phyloP scores from a whole-genome alignment of 2,797 vertebrate genomes.

The Presbytis comata region DNA sequence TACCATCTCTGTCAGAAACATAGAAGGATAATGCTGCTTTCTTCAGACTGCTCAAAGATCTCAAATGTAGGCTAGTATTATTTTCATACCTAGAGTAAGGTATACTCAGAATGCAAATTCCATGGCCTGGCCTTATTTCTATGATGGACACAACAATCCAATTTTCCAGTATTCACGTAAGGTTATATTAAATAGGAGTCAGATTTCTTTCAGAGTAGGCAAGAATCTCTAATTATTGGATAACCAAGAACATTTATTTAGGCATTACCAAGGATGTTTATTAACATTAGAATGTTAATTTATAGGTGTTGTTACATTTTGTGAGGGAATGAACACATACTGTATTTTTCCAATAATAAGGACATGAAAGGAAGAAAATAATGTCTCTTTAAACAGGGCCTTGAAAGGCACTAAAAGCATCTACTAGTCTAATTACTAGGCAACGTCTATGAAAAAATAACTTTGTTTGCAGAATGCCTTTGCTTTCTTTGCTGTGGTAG shows the following conservation, averaged over 20 bases:
- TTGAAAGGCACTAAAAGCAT: not conserved
- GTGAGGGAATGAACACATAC: not conserved
- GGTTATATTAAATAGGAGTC: not conserved
- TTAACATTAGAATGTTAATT: constrained; percentile 29
- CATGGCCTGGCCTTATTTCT: not conserved
- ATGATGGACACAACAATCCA: not conserved
- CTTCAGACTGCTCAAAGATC: not conserved
- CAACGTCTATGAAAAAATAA: not conserved
- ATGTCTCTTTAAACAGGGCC: not conserved
- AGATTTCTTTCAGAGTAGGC: not conserved
- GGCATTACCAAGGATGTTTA: not conserved
- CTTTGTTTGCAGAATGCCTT: not conserved
- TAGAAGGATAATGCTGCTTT: not conserved
- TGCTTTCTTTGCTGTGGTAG: not conserved
- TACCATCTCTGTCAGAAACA: not conserved
- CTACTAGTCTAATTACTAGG: not conserved
- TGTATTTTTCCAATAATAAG: not conserved
- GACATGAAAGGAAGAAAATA: not conserved
- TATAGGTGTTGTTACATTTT: constrained; percentile 7
- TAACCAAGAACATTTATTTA: not conserved
- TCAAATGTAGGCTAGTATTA: not conserved
- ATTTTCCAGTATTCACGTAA: not conserved
- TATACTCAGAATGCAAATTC: not conserved
- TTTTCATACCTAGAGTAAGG: not conserved
- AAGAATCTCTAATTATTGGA: not conserved